These are phyloP conservation scores for Diplazon laetatorius DNA, from an alignment of 2,888 invertebrate genomes.

Conservation along the genomic window DNA sequence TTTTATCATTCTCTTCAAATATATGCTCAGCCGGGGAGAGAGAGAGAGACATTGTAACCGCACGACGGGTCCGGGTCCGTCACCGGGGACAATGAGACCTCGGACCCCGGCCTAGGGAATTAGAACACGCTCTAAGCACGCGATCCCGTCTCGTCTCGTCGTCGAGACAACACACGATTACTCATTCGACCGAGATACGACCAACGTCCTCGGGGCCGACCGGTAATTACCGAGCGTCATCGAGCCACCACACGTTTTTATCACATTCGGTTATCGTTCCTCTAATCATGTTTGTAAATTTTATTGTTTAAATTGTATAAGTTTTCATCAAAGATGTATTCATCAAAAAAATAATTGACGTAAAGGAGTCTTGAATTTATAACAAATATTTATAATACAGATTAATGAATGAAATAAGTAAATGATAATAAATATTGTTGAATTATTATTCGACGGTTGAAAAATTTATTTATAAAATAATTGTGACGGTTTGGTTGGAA, in stretches of 20 bases:
- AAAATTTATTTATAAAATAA: too few relatives aligned
- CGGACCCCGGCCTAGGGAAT: constrained; percentile 26
- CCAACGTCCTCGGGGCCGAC: neutral
- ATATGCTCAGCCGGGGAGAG: constrained; percentile 52
- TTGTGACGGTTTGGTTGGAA: too few relatives aligned
- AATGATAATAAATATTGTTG: constrained; percentile 78
- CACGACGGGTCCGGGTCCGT: neutral
- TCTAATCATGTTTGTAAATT: constrained; percentile 5
- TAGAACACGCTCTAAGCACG: constrained; percentile 49
- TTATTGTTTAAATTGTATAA: constrained; percentile 83
- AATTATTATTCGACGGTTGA: too few relatives aligned
- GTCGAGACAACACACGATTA: constrained; percentile 32
- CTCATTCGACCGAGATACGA: constrained; percentile 32
- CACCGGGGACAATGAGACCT: constrained; percentile 25
- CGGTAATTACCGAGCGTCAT: neutral
- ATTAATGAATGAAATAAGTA: constrained; percentile 86
- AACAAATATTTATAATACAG: constrained; percentile 74
- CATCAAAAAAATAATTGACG: constrained; percentile 63
- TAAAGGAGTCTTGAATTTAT: constrained; percentile 24
- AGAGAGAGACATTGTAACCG: constrained; percentile 56
- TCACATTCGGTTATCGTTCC: neutral
- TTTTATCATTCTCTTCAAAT: constrained; percentile 54
- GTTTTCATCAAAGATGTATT: constrained; percentile 71
- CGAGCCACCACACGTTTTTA: too few relatives aligned
- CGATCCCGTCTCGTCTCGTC: constrained; percentile 29